Percentiles rank a stretch among this genome's conserved stretches.
Conservation (phyloP, 2,888 invertebrate genomes). For the Stenodera caucasica region DNA sequence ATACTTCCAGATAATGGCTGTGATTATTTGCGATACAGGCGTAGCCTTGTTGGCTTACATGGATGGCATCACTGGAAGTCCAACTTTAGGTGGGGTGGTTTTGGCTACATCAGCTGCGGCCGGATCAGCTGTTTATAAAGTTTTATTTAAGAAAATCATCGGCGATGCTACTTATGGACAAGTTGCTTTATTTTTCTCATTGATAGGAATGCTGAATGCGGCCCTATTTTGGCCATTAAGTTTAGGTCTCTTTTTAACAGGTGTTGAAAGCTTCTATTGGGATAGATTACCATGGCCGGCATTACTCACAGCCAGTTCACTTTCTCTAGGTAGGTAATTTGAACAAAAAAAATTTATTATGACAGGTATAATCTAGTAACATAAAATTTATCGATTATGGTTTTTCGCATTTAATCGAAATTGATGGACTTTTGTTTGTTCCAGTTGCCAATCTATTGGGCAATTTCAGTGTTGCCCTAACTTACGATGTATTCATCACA, state of each 20-base stretch:
- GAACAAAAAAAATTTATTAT: too few relatives aligned
- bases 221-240: slow-evolving; percentile 90
- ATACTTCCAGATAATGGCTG: slow-evolving; percentile 80
- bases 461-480: slow-evolving; percentile 91
- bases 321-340: slow-evolving; percentile 79
- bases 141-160: slow-evolving; percentile 91
- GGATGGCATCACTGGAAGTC: slow-evolving; percentile 90
- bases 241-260: slow-evolving; percentile 81
- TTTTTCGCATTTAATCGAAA: slow-evolving; percentile 6
- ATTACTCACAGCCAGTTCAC: slow-evolving; percentile 76
- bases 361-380: too few relatives aligned
- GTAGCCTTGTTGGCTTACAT: slow-evolving; percentile 92
- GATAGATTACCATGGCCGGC: slow-evolving; percentile 86
- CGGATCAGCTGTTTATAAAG: slow-evolving; percentile 92
- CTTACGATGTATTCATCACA: slow-evolving; percentile 93
- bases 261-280: slow-evolving; percentile 81
- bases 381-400: too few relatives aligned
- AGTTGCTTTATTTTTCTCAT: slow-evolving; percentile 89
- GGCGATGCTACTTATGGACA: slow-evolving; percentile 92
- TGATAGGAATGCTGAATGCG: slow-evolving; percentile 86
- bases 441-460: slow-evolving; percentile 89
- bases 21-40: slow-evolving; percentile 91
- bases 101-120: slow-evolving; percentile 88
- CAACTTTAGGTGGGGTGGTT: slow-evolving; percentile 88
- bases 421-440: slow-evolving; percentile 44